Percentiles rank a stretch among this genome's conserved stretches.
These are phyloP conservation scores for Pseudococcus longispinus DNA, from an alignment of 2,888 invertebrate genomes.

Conservation along the genomic window DNA sequence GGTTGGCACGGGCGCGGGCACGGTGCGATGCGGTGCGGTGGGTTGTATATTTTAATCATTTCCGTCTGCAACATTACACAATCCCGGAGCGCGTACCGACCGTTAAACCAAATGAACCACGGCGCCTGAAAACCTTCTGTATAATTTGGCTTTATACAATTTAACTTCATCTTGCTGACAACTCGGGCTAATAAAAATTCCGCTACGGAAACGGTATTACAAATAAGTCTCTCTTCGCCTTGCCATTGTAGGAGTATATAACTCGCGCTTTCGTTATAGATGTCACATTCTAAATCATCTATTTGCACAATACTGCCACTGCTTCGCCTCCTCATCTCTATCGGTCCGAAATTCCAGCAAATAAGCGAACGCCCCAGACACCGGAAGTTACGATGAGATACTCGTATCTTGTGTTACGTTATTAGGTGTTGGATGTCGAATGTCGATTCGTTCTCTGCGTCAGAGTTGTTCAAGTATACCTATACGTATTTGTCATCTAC, in stretches of 20 bases:
- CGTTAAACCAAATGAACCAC: constrained; percentile 47
- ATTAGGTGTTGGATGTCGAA: too few species aligned
- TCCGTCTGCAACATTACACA: constrained; percentile 20
- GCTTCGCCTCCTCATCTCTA: background rate
- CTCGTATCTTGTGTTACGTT: too few species aligned
- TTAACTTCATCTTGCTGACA: constrained; percentile 56
- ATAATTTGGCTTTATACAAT: constrained; percentile 56
- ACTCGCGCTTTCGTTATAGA: background rate
- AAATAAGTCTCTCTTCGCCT: constrained; percentile 22
- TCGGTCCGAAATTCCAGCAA: background rate
- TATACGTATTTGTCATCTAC: too few species aligned
- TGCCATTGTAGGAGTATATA: background rate
- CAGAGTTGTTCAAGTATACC: too few species aligned
- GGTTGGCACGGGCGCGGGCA: background rate
- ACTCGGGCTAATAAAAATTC: constrained; percentile 55
- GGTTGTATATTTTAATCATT: constrained; percentile 48
- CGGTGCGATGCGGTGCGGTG: background rate
- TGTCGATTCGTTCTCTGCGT: too few species aligned
- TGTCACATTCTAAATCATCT: constrained; percentile 24
- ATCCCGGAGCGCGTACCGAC: background rate
- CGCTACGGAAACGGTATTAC: constrained; percentile 48
- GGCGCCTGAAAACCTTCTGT: constrained; percentile 56
- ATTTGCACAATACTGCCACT: background rate
- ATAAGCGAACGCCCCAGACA: background rate
- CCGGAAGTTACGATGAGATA: background rate